phyloP scores from a whole-genome alignment of 2,888 invertebrate genomes.

The Zhuqinia jingwanae region DNA sequence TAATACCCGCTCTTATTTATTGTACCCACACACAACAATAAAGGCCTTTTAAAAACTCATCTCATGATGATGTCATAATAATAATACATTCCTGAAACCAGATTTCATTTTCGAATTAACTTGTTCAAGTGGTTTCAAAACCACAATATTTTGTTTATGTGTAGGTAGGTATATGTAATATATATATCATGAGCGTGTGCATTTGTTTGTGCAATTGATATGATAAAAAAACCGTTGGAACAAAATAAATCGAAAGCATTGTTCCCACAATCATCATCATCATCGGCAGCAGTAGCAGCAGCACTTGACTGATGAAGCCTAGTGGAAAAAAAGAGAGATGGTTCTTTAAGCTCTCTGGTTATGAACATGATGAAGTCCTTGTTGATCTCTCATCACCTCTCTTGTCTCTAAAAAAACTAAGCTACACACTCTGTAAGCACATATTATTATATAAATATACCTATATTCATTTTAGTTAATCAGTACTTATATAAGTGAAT shows the following conservation, averaged over 20 bases:
- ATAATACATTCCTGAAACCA: slow-evolving; percentile 2
- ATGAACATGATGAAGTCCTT: slow-evolving; percentile 11
- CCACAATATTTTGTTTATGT: no score
- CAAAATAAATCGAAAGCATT: slow-evolving; percentile 13
- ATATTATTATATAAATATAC: no score
- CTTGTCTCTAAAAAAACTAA: neutral
- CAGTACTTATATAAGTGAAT: neutral
- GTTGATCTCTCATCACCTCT: slow-evolving; percentile 51
- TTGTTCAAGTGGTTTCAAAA: neutral
- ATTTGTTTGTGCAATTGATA: slow-evolving; percentile 27
- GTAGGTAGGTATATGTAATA: no score
- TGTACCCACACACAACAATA: neutral
- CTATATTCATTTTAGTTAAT: no score
- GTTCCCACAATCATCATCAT: neutral
- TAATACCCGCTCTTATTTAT: neutral
- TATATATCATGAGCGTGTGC: neutral
- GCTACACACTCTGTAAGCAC: no score
- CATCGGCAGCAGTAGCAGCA: no score
- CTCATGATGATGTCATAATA: neutral
- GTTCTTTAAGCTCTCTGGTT: neutral
- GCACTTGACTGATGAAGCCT: neutral
- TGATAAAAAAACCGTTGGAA: slow-evolving; percentile 12
- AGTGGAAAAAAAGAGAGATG: no score
- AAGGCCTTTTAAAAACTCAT: slow-evolving; percentile 2
- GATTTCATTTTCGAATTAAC: slow-evolving; percentile 3